These are phyloP conservation scores for Falco rusticolus DNA, from an alignment of 2,797 vertebrate genomes.

Conservation along the genomic window DNA sequence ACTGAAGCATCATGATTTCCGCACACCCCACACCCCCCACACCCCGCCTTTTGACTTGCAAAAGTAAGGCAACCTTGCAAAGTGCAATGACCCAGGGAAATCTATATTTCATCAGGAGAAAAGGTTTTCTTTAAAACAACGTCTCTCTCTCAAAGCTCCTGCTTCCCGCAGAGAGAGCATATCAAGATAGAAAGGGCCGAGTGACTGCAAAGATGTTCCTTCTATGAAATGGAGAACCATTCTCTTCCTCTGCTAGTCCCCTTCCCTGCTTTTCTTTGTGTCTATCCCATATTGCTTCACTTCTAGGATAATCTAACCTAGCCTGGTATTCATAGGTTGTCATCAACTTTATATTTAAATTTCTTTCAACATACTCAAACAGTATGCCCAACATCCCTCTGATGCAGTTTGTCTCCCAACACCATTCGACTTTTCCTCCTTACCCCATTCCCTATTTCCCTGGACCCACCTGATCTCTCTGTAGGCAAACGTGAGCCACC, in stretches of 20 bases:
- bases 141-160: background rate
- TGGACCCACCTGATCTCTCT: background rate
- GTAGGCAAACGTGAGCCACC: background rate
- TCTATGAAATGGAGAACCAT: background rate
- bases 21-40: too few species aligned
- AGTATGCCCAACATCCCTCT: fast-evolving
- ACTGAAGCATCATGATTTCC: background rate
- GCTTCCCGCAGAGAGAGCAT: background rate
- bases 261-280: background rate
- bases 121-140: background rate
- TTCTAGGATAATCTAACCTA: background rate
- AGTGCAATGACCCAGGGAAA: background rate
- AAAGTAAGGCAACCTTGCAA: background rate
- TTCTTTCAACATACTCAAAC: background rate
- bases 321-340: background rate
- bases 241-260: background rate
- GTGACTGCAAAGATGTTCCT: background rate
- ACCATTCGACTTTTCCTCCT: background rate
- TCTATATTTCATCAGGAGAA: background rate
- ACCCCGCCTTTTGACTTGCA: background rate
- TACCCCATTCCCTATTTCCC: background rate
- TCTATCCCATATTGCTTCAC: background rate
- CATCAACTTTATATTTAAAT: background rate
- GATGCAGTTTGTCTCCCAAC: background rate
- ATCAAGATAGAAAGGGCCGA: fast-evolving